Percentiles rank a stretch among this genome's conserved stretches.
These are phyloP conservation scores for Proterorhinus semilunaris DNA, from an alignment of 2,113 vertebrate genomes.

Conservation along the genomic window DNA sequence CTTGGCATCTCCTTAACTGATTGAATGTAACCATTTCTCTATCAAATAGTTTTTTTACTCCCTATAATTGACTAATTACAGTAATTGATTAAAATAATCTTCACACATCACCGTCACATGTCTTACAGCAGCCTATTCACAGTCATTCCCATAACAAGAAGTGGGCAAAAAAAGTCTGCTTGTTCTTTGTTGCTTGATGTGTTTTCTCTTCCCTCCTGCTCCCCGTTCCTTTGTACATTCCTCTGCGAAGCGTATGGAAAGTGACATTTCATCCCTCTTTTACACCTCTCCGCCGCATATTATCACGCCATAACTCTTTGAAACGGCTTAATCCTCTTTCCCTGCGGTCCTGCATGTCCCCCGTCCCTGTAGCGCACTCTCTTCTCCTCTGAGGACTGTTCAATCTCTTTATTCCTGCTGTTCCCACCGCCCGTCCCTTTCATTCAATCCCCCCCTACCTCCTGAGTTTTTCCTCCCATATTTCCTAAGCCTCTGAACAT, in stretches of 20 bases:
- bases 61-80: no score
- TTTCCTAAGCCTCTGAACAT: constrained; percentile 52
- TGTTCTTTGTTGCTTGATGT: neutral
- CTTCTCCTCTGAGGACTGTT: constrained; percentile 15
- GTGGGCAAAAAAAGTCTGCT: neutral
- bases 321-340: constrained; percentile 41
- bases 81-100: no score
- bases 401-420: constrained; percentile 49
- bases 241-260: constrained; percentile 42
- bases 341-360: constrained; percentile 33
- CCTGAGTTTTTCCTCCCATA: constrained; percentile 2
- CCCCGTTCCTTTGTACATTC: constrained; percentile 39
- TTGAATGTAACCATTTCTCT: no score
- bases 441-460: constrained; percentile 11
- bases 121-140: no score
- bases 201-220: neutral
- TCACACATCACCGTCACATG: no score
- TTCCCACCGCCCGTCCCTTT: constrained; percentile 24
- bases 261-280: constrained; percentile 47
- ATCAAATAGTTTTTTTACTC: no score
- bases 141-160: no score
- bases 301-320: constrained; percentile 18
- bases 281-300: constrained; percentile 37
- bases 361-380: constrained; percentile 23
- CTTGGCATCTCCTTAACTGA: no score